Conservation (phyloP, 2,113 vertebrate species). For the Potamarius usumacintae region DNA sequence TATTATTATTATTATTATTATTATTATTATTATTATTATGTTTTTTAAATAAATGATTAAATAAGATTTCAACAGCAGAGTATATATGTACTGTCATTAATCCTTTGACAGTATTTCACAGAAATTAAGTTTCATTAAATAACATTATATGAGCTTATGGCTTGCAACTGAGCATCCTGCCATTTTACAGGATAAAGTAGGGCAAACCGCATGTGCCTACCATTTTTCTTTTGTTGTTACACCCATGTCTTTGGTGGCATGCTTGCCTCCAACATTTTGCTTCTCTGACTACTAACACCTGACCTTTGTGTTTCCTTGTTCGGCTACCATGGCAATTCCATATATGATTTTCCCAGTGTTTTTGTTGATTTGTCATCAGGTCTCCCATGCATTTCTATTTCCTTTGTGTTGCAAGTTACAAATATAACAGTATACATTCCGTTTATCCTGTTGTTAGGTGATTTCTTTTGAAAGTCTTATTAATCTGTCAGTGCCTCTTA, state of each 20-base stretch:
- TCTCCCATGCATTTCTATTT: not conserved
- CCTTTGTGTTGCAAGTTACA: not conserved
- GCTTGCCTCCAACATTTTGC: not conserved
- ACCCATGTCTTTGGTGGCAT: slow-evolving; percentile 9
- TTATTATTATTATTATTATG: not conserved
- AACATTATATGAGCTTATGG: too few relatives aligned
- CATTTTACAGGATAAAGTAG: not conserved
- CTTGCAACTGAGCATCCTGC: too few relatives aligned
- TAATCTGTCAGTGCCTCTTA: not conserved
- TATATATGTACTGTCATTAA: too few relatives aligned
- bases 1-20: not conserved
- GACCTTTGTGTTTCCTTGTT: not conserved
- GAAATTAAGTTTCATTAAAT: not conserved
- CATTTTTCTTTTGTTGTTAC: slow-evolving; percentile 2
- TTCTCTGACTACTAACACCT: not conserved
- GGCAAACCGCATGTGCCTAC: not conserved
- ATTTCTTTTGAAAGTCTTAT: not conserved
- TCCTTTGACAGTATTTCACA: not conserved
- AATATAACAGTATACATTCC: not conserved
- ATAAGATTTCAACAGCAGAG: not conserved
- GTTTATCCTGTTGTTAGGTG: not conserved
- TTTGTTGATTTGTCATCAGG: not conserved
- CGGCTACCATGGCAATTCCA: not conserved
- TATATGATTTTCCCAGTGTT: not conserved
- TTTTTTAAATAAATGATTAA: not conserved